Evolutionary conservation across 1,140 invertebrate genomes (phyloP).

Genomic region (Hylaeus anthracinus): DNA sequence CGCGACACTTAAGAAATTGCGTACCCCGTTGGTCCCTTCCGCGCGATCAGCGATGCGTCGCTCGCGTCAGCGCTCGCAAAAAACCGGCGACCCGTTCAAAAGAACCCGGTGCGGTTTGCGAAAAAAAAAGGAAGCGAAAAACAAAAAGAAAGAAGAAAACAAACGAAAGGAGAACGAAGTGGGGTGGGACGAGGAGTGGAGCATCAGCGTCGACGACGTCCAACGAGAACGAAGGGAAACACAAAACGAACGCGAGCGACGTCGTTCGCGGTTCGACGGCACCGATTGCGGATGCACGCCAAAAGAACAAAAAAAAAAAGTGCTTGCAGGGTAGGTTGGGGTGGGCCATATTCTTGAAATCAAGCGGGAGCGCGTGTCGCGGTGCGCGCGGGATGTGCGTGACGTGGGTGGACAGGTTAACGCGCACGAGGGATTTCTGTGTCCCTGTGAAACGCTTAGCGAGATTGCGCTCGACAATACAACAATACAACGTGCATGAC

Average conservation of each 20-base stretch:
- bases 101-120: not conserved
- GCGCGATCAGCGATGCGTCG: not conserved
- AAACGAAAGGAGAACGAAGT: not conserved
- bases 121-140: not conserved
- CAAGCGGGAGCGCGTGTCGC: constrained; percentile 51
- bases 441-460: constrained; percentile 79
- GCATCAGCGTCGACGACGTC: not conserved
- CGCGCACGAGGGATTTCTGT: constrained; percentile 67
- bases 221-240: constrained; percentile 19
- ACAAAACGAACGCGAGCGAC: constrained; percentile 37
- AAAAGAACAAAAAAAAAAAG: constrained; percentile 59
- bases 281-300: constrained; percentile 35
- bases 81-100: not conserved
- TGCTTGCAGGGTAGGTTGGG: constrained; percentile 34
- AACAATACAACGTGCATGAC: constrained; percentile 79
- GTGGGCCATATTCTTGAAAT: constrained; percentile 62
- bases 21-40: not conserved
- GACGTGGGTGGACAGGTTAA: constrained; percentile 78
- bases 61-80: not conserved
- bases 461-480: constrained; percentile 81
- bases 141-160: not conserved
- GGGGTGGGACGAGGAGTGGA: not conserved
- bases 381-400: constrained; percentile 56
- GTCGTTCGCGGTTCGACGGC: constrained; percentile 19
- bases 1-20: constrained; percentile 20